A percentile compares a stretch with the other conserved stretches of the same genome.
Conservation (phyloP, 1,140 invertebrate species). For the Platorchestia sp. region DNA sequence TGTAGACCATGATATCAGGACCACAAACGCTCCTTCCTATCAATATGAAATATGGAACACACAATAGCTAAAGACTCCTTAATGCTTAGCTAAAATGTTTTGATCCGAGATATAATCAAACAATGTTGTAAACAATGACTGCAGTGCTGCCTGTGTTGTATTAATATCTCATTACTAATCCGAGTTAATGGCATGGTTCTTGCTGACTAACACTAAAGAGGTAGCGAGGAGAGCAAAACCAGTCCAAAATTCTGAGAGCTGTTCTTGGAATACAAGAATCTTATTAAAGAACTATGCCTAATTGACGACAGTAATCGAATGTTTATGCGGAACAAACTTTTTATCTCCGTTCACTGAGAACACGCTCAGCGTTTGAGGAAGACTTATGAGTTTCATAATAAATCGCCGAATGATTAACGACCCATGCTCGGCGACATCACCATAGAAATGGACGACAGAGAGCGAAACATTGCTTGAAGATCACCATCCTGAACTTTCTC, state of each 20-base stretch:
- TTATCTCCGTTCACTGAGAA: not conserved
- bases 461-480: conserved; percentile 40
- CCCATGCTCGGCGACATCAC: conserved; percentile 16
- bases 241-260: not conserved
- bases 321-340: not conserved
- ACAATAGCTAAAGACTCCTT: not conserved
- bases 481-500: conserved; percentile 21
- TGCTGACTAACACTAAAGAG: not conserved
- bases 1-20: conserved; percentile 34
- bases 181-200: not conserved
- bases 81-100: not conserved
- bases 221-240: not conserved
- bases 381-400: not conserved
- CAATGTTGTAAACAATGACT: not conserved
- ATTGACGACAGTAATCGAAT: not conserved
- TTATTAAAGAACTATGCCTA: not conserved
- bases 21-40: not conserved
- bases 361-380: not conserved
- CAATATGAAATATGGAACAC: conserved; percentile 11
- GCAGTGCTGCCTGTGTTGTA: not conserved
- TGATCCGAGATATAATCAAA: conserved; percentile 9
- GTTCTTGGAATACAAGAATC: not conserved
- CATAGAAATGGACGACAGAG: not conserved
- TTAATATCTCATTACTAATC: conserved; percentile 3
- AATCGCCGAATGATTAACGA: not conserved